Base-by-base conservation (phyloP, 2,113 vertebrate genomes). In the Riparia riparia region DNA sequence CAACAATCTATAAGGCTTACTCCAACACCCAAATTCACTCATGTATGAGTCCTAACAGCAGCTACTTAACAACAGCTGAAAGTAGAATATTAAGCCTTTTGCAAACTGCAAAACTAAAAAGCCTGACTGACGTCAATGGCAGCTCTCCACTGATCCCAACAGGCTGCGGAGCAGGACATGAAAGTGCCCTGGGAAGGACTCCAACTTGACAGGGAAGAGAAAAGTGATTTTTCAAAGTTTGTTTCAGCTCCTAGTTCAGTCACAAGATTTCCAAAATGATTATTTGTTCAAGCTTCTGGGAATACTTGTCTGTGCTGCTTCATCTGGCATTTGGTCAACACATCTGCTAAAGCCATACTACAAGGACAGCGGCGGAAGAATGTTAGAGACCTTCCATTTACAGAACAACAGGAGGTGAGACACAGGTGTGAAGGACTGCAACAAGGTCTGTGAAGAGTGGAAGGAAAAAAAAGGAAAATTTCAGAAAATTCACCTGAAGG, bases 1-100 rank as follows among this genome's bases (percentile, higher is more conserved):
- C 69, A 93, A 49, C 88, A 89, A 79, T 56, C 69, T 92, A 93
- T 39, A 78, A 86, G 60, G 88, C 92, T 94, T 93, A 78, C 64
- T 96, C 86, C 92, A 86, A 93, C 95, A 84, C 90, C 83, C 80
- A 65, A 89, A 95, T 41, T 88, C 92, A 95, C 68, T 83, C 76
- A 95, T 86, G 64, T 88, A 81, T 78, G 71, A 94, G 72, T 65
- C 76, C 88, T 66, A 92, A 86, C 31, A 96, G 53, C 76, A 78
- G 37, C 72, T 71, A 68, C 79, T 88, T 70, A 89, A 89, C 32
- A 49, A 58, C 10, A 22, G 82, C 82, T 86, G 49, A 28, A 74
- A 83, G 93, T 45, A 78, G 41, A 86, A 86, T 54, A 88, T 49
- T 82, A 94, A 94, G 88, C 61, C 42, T 82, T 95, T 78, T 83